Evolutionary conservation across 2,113 vertebrate species (phyloP).

Genomic region (Noctilio leporinus): DNA sequence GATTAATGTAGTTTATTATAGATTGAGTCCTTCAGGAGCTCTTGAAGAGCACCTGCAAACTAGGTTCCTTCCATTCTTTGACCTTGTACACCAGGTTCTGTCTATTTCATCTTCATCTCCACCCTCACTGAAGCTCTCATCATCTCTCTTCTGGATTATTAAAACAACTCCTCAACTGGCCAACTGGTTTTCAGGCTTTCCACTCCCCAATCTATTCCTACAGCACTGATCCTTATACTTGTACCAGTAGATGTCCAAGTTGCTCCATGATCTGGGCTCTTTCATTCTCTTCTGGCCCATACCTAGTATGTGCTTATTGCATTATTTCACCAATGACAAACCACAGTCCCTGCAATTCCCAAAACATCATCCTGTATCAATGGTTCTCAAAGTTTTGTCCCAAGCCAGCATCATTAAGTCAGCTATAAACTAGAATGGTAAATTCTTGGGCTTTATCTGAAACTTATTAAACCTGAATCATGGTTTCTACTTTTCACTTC

Average conservation of each 20-base stretch:
- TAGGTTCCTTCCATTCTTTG: neutral
- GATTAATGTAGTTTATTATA: neutral
- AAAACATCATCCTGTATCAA: neutral
- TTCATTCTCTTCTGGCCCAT: neutral
- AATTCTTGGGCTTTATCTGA: neutral
- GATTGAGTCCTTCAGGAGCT: neutral
- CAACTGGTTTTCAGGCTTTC: neutral
- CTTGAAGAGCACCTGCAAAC: neutral
- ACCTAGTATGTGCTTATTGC: neutral
- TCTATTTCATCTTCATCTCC: neutral
- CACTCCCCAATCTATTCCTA: neutral
- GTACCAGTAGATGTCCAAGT: neutral
- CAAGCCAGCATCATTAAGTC: neutral
- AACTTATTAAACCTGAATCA: neutral
- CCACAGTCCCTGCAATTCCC: neutral
- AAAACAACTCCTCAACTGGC: neutral
- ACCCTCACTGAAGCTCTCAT: neutral
- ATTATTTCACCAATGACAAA: neutral
- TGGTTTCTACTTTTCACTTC: neutral
- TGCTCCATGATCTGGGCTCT: neutral
- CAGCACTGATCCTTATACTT: fast-evolving
- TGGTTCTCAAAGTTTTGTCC: neutral
- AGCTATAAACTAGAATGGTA: neutral
- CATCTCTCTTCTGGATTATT: neutral
- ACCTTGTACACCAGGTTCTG: neutral